phyloP scores from a whole-genome alignment of 2,888 invertebrate genomes.

The Fragum sueziense region DNA sequence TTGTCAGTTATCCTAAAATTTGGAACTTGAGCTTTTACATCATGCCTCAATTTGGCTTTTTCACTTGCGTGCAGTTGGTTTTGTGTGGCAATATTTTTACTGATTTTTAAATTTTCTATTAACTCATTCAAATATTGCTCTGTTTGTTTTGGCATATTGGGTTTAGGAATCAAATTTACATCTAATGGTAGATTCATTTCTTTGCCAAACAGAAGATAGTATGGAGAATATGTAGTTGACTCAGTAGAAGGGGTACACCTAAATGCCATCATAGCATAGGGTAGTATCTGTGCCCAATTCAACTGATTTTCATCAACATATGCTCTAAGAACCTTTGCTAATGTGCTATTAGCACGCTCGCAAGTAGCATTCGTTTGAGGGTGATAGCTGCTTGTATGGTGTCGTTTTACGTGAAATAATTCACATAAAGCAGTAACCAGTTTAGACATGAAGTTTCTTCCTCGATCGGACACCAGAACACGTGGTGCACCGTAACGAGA shows the following conservation, averaged over 20 bases:
- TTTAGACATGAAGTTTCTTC: constrained; percentile 57
- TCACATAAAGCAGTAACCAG: constrained; percentile 50
- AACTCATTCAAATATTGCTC: constrained; percentile 13
- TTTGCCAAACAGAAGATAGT: constrained; percentile 22
- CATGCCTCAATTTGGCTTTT: constrained; percentile 42
- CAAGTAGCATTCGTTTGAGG: constrained; percentile 47
- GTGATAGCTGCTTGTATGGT: constrained; percentile 48
- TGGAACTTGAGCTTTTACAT: constrained; percentile 26
- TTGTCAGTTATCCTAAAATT: not conserved
- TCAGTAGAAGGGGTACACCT: constrained; percentile 16
- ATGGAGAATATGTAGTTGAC: constrained; percentile 5
- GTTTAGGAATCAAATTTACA: constrained; percentile 34
- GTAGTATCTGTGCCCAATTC: constrained; percentile 33
- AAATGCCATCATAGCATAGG: constrained; percentile 55
- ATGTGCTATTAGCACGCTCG: constrained; percentile 42
- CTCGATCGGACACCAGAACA: constrained; percentile 34
- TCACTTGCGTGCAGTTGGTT: constrained; percentile 19
- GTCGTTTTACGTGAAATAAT: constrained; percentile 47
- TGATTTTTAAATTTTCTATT: constrained; percentile 18
- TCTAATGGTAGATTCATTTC: constrained; percentile 30
- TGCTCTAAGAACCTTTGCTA: constrained; percentile 42
- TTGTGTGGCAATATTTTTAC: constrained; percentile 24
- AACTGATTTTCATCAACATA: constrained; percentile 42
- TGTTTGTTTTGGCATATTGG: constrained; percentile 5
- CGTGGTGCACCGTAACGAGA: constrained; percentile 52